A percentile compares a stretch with the other conserved stretches of the same genome.
These are phyloP conservation scores for Cataglyphis altisquamis DNA, from an alignment of 2,888 invertebrate species.

Conservation along the genomic window DNA sequence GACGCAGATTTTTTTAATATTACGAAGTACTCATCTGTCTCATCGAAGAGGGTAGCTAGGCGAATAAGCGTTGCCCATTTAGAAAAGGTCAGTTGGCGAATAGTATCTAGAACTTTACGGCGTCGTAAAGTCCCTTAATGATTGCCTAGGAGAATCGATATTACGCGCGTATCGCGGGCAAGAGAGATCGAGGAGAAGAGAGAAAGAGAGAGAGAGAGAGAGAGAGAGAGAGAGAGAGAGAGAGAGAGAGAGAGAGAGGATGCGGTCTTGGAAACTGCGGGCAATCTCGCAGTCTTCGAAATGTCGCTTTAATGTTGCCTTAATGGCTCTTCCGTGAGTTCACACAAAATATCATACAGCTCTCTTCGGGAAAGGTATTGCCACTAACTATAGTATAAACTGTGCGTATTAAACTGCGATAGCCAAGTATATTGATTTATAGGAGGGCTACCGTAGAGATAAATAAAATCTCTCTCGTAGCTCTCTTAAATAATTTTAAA, in stretches of 20 bases:
- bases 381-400: not conserved
- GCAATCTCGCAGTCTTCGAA: conserved; percentile 49
- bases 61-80: conserved; percentile 59
- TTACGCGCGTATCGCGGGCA: conserved; percentile 39
- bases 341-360: conserved; percentile 18
- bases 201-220: not conserved
- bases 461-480: no score
- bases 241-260: conserved; percentile 5
- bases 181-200: conserved; percentile 29
- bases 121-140: conserved; percentile 73
- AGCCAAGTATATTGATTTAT: conserved; percentile 43
- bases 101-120: conserved; percentile 65
- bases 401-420: conserved; percentile 1
- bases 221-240: conserved; percentile 33
- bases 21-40: conserved; percentile 17
- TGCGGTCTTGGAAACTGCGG: conserved; percentile 31
- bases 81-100: conserved; percentile 69
- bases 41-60: conserved; percentile 48
- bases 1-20: conserved; percentile 36
- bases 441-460: not conserved
- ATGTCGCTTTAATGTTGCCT: conserved; percentile 66
- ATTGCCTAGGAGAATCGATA: conserved; percentile 63
- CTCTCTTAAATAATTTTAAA: not conserved
- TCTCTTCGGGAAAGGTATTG: conserved; percentile 41
- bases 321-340: conserved; percentile 54